These are phyloP conservation scores for Xyrichtys novacula DNA, from an alignment of 2,797 vertebrate species.

Conservation along the genomic window DNA sequence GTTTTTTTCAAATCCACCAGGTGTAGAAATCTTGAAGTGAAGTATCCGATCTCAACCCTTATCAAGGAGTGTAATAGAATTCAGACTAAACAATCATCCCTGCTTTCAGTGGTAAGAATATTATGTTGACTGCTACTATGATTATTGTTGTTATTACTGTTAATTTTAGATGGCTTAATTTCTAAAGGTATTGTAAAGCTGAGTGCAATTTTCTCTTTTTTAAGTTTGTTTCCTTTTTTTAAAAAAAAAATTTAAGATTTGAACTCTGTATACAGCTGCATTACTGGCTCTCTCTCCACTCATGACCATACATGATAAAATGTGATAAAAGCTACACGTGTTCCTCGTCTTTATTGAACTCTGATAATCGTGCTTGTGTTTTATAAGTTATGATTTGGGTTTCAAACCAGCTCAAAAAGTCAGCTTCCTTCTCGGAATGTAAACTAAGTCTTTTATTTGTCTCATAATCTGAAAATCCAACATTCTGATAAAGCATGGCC, in stretches of 20 bases:
- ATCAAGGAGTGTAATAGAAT: slow-evolving; percentile 72
- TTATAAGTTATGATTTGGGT: not conserved
- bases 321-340: slow-evolving; percentile 69
- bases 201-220: slow-evolving; percentile 74
- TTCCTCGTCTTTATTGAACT: slow-evolving; percentile 63
- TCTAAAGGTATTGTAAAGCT: slow-evolving; percentile 80
- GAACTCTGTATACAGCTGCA: slow-evolving; percentile 82
- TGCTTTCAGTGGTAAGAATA: slow-evolving; percentile 79
- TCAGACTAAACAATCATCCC: slow-evolving; percentile 78
- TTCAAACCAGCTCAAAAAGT: not conserved
- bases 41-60: slow-evolving; percentile 29
- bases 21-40: slow-evolving; percentile 22
- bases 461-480: no score
- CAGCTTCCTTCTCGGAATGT: not conserved
- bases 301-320: slow-evolving; percentile 84
- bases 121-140: slow-evolving; percentile 77
- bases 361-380: not conserved
- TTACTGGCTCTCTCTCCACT: slow-evolving; percentile 81
- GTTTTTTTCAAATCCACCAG: not conserved
- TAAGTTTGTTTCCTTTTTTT: slow-evolving; percentile 58
- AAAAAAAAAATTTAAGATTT: slow-evolving; percentile 54
- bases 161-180: slow-evolving; percentile 82
- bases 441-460: no score
- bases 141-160: slow-evolving; percentile 80
- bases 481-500: not conserved